Conservation (phyloP, 2,888 invertebrate species). For the Melanargia galathea region DNA sequence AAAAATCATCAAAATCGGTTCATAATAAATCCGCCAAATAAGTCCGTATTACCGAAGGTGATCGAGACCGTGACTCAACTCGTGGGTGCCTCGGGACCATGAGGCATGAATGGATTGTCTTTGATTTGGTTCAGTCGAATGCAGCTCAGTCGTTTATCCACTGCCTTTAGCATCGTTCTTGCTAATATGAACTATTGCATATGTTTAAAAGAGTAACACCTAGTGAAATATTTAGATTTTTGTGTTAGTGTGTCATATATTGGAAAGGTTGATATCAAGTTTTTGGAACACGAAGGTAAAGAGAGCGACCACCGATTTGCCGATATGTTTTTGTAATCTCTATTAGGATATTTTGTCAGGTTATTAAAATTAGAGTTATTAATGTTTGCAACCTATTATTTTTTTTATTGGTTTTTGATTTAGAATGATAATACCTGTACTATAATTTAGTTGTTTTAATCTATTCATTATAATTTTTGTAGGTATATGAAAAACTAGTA, state of each 20-base stretch:
- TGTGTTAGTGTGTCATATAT: background rate
- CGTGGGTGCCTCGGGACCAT: conserved; percentile 65
- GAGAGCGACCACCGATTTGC: background rate
- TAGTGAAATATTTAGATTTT: background rate
- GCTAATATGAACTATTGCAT: background rate
- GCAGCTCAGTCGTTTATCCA: conserved; percentile 56
- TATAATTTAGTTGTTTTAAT: background rate
- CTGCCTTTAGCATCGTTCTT: conserved; percentile 49
- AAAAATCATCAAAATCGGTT: too few species aligned
- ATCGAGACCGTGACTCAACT: conserved; percentile 71
- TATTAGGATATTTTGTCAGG: background rate
- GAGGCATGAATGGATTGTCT: conserved; percentile 56
- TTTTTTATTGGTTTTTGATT: background rate
- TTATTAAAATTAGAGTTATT: background rate
- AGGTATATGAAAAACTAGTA: background rate
- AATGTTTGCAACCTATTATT: background rate
- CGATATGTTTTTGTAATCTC: background rate
- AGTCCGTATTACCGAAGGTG: conserved; percentile 77
- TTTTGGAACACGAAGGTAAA: background rate
- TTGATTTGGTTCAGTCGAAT: conserved; percentile 59
- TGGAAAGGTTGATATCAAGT: background rate
- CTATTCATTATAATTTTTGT: background rate
- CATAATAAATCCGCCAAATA: conserved; percentile 81
- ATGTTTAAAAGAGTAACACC: background rate
- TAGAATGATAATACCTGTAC: too few species aligned